Evolutionary conservation across 2,113 vertebrate genomes (phyloP), one percentile per base, ranked within the genome.

Genomic region (Mustela nigripes): DNA sequence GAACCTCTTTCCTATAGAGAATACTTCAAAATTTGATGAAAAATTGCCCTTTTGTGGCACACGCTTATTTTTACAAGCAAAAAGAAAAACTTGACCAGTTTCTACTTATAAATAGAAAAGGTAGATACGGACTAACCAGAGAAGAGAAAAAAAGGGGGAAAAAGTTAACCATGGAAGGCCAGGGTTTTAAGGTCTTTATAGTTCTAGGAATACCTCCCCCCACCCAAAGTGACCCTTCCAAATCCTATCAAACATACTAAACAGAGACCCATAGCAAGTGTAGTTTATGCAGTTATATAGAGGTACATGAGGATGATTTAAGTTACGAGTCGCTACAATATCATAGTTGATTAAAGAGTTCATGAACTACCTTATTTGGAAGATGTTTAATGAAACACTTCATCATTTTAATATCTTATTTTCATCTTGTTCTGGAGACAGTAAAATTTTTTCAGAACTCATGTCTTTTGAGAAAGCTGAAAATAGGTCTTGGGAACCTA

Each of bases 31-130:
- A 84, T 24, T 2, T 53, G 18, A 63, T 8, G 69, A 58, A 78
- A 80, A 71, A n/a, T 50, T 87, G 4, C 1, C 31, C 16, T 78
- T 71, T 89, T 91, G 39, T 73, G 42, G 21, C 8, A 78, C 11
- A 91, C 65, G 71, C 14, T 91, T 91, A 65, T n/a, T 95, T 93
- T 81, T 76, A 74, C 3, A 62, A 87, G 26, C 36, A 56, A 22
- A 19, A 67, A 90, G 78, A 63, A 33, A 62, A 65, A 4, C 2
- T 24, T 78, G 18, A 89, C 42, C 22, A 31, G 74, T 60, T 73
- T 94, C 14, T 89, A 33, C 50, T 83, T 80, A 28, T 53, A 69
- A 93, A 62, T 50, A 95, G 21, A 67, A 95, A 82, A 97, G 31
- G 12, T 1, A 78, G 26, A 69, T n/a, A 69, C 0, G 0, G 22